Percentiles rank a stretch among this genome's conserved stretches.
Conservation (phyloP, 2,888 invertebrate species). For the Periphyllus acericola region DNA sequence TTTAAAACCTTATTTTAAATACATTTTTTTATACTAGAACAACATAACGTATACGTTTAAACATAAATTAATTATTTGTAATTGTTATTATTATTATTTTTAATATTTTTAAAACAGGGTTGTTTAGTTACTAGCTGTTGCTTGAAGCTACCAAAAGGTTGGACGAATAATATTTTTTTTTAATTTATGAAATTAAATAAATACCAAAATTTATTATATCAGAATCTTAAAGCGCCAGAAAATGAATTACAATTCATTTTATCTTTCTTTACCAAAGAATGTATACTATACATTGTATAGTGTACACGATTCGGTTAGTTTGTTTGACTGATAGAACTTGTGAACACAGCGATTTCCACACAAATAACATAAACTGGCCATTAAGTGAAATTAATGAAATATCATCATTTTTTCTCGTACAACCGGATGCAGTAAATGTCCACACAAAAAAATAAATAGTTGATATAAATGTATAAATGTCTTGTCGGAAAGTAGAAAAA, state of each 20-base stretch:
- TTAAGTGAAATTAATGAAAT: background rate
- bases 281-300: too few species aligned
- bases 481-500: too few species aligned
- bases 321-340: conserved; percentile 67
- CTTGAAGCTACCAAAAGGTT: background rate
- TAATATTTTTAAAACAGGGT: background rate
- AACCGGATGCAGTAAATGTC: background rate
- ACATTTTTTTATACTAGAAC: background rate
- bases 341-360: conserved; percentile 67
- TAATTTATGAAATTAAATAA: background rate
- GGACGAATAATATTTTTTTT: background rate
- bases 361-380: background rate
- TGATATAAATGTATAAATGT: background rate
- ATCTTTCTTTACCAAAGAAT: background rate
- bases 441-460: background rate
- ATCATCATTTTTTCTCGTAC: background rate
- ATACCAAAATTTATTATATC: too few species aligned
- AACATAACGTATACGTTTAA: background rate
- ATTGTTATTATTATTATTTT: background rate
- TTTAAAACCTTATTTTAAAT: background rate
- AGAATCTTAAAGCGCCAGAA: background rate
- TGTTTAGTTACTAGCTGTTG: background rate
- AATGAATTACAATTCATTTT: background rate
- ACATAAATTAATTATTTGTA: background rate
- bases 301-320: background rate